Evolutionary conservation across 2,888 invertebrate species (phyloP).

Genomic region (Coelopa pilipes): DNA sequence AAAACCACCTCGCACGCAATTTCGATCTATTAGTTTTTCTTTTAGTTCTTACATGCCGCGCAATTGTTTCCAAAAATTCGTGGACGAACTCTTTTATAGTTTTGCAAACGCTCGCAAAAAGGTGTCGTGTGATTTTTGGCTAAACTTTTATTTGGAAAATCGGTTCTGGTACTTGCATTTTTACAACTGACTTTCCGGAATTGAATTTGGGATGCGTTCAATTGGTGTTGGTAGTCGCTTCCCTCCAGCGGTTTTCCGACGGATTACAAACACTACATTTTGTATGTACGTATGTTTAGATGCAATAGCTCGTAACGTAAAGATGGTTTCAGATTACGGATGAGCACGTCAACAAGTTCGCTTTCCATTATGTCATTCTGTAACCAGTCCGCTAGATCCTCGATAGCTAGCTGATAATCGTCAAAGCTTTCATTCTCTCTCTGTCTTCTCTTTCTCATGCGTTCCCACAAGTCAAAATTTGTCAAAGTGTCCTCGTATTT

Average conservation of each 20-base stretch:
- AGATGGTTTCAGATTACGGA: conserved; percentile 8
- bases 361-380: not conserved
- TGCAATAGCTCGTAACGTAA: conserved; percentile 5
- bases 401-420: conserved; percentile 6
- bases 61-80: conserved; percentile 1
- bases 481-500: conserved; percentile 26
- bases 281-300: conserved; percentile 1
- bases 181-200: not conserved
- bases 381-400: conserved; percentile 15
- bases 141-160: not conserved
- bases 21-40: not conserved
- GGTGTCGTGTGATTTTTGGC: not conserved
- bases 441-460: conserved; percentile 18
- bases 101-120: conserved; percentile 1
- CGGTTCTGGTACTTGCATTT: not conserved
- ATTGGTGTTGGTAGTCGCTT: not conserved
- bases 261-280: not conserved
- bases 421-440: conserved; percentile 18
- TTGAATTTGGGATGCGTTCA: not conserved
- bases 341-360: conserved; percentile 12
- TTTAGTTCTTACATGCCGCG: not conserved
- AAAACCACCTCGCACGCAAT: not conserved
- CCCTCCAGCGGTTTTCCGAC: conserved; percentile 4
- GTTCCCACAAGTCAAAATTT: conserved; percentile 24
- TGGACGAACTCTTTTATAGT: conserved; percentile 1